Base-by-base conservation (phyloP, 2,797 vertebrate species). In the Zalophus californianus region DNA sequence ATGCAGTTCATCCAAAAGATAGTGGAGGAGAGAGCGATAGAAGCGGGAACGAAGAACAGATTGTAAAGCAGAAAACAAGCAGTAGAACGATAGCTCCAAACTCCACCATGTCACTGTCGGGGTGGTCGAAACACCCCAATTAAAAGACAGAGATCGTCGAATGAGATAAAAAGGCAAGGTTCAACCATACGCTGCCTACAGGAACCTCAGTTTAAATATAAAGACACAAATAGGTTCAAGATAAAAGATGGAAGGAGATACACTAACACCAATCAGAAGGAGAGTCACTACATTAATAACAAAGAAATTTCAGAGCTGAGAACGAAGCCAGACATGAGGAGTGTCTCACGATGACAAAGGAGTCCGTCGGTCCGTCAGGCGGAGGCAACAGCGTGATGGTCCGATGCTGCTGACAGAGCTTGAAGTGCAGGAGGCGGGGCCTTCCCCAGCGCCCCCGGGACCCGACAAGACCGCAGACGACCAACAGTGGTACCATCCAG, bases 91-190 rank as follows among this genome's bases (percentile, higher is more conserved):
- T 3, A 12, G 79, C 15, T 25, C 7, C 32, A 29, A 20, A 10
- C 54, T 15, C 8, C 5, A 9, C 68, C 3, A 0, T 3, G 20
- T 16, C 68, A 13, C 70, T 1, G 5, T 11, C 1, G 18, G 48
- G 18, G 48, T 4, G 4, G 29, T 48, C 44, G 7, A 7, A 29
- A 23, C 52, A 15, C 12, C 41, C 52, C 25, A 5, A 13, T 38
- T 13, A 25, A 58, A 50, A 50, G 32, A 13, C 62, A 48, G 50
- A n/a, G 52, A 12, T 48, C 1, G 3, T 77, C 27, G 21, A 29
- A 9, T 35, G 16, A 82, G 85, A 8, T 21, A 27, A 73, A 56
- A 29, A 50, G 78, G n/a, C 29, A 54, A 62, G 56, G 48, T 8
- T 56, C 79, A 54, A 27, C 14, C 73, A 2, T 16, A 29, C 6